Base-by-base conservation (phyloP, 2,113 vertebrate species). In the Opisthocomus hoazin region DNA sequence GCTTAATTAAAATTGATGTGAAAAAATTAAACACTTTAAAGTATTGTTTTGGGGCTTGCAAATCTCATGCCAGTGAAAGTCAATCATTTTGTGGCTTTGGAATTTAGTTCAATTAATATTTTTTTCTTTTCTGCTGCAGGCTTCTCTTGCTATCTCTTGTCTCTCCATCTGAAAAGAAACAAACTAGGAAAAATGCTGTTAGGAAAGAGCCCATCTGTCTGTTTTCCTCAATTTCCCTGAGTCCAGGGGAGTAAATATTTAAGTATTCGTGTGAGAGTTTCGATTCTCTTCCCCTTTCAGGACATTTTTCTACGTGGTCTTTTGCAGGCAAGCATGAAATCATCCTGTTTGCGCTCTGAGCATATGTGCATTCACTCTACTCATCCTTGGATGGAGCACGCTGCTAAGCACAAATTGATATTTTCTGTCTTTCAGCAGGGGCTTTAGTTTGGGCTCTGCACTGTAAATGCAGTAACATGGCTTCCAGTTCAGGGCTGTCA, bases 1-100 rank as follows among this genome's bases (percentile, higher is more conserved):
- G 89, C 91, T 96, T 96, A 96, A 97, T 97, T 97, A 97, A 96
- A 96, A 96, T 82, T 76, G 70, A 96, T 94, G 95, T 94, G 87
- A 96, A 97, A 96, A 97, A 95, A 93, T 94, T 90, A 94, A 97
- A 88, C 81, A 81, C 88, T 96, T 96, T 89, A 88, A 93, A 92
- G 74, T 95, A 96, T 93, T 97, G 92, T 95, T 95, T 92, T 45
- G 81, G 77, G 65, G 32, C 39, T 96, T 90, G 81, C 82, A 89
- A 77, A 94, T 24, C 77, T 96, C 66, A 94, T 82, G 54, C 81
- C 81, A 94, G 93, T 95, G 90, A 97, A 97, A 97, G 93, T 93
- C 10, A 36, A 89, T 90, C 66, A 92, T 96, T 94, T 89, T 96
- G 87, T 94, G 77, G 87, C 81, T 95, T 95, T 95, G 80, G 73